Evolutionary conservation across 2,888 invertebrate genomes (phyloP), one percentile per base, ranked within the genome.

Genomic region (Alcis repandata): DNA sequence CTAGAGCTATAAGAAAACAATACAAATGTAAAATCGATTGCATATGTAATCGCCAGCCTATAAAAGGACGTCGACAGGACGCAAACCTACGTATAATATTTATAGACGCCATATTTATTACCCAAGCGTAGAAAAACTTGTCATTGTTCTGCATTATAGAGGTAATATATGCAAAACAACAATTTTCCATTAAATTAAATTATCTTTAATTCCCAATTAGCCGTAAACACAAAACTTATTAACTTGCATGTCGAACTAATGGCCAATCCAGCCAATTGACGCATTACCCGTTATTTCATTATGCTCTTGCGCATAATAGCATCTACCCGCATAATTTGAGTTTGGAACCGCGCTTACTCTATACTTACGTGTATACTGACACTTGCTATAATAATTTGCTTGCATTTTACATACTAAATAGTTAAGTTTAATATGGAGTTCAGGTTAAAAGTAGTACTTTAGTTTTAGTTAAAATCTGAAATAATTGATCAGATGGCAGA

Each of bases 261-360:
- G 32, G 53, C 38, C 54, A 53, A 59, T 59, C 53, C 53, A 49
- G 53, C 32, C 56, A 65, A 60, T 60, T 51, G 53, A 41, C 49
- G 45, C 56, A 56, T 45, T 53, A 53, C 27, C 46, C 60, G 52
- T 65, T 63, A 48, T 41, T 53, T 58, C 46, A 63, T 51, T 57
- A 57, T 40, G 36, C 41, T 33, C 48, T n/a, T 48, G 58, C 58
- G 38, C 19, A 57, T 63, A 63, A 53, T 48, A 38, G 59, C 43
- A 40, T 17, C 27, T 48, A 22, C 49, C 43, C 36, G 43, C 59
- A 54, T 64, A 64, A 64, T 49, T 49, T 41, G 33, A 49, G 49
- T 51, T 48, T 53, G 9, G 43, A 36, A 38, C 53, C 8, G 33
- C 49, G 49, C 36, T 54, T 59, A 64, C 64, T 38, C 10, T n/a